Evolutionary conservation across 1,140 invertebrate species (phyloP), one percentile per base, ranked within the genome.

Genomic region (Gerris buenoi): DNA sequence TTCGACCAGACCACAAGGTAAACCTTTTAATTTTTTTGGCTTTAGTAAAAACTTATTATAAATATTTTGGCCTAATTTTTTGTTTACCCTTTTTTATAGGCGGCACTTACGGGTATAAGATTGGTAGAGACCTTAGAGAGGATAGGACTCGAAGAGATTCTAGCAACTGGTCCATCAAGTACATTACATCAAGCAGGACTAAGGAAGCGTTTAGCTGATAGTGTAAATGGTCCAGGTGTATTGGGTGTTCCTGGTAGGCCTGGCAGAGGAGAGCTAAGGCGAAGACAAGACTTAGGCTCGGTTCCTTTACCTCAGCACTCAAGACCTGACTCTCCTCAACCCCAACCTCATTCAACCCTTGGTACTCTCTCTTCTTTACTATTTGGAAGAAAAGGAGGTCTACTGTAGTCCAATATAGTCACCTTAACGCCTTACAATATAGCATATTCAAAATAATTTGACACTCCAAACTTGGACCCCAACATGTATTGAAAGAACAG

Each of bases 381-480:
- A 14, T 91, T 91, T 76, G 89, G 89, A 27, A 80, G 89, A 65
- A 91, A 91, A 74, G 89, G 89, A 60, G 89, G 89, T 18, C 81
- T 90, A 70, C 81, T 90, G 33, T 46, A 46, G 33, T 46, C 33
- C 33, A n/a, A n/a, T n/a, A n/a, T n/a, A n/a, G n/a, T n/a, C n/a
- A n/a, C n/a, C n/a, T n/a, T n/a, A n/a, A n/a, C n/a, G n/a, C n/a
- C n/a, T n/a, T n/a, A n/a, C n/a, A n/a, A n/a, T n/a, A n/a, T n/a
- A n/a, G n/a, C n/a, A n/a, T n/a, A n/a, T n/a, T n/a, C n/a, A n/a
- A n/a, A n/a, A n/a, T n/a, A n/a, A n/a, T n/a, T n/a, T n/a, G n/a
- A n/a, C n/a, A n/a, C n/a, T n/a, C n/a, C n/a, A n/a, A n/a, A n/a
- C n/a, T n/a, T n/a, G n/a, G n/a, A n/a, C n/a, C n/a, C n/a, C n/a